These are phyloP conservation scores for Vanacampus margaritifer DNA, from an alignment of 2,113 vertebrate species.

Conservation along the genomic window DNA sequence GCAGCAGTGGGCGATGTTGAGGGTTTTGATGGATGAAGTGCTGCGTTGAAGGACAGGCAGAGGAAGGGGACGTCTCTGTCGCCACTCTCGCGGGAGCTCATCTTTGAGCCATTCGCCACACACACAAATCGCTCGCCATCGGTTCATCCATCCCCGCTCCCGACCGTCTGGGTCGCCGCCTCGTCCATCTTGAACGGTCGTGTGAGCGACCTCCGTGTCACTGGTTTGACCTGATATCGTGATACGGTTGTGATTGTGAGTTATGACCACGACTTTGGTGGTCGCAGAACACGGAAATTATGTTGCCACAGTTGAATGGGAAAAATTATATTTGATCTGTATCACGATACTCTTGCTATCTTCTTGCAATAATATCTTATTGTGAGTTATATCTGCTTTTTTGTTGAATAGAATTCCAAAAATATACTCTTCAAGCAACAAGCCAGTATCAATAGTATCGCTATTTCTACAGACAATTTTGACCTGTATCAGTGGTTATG, in stretches of 20 bases:
- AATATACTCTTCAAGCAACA: too few relatives aligned
- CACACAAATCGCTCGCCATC: constrained; percentile 39
- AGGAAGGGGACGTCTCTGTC: constrained; percentile 31
- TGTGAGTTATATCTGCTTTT: too few relatives aligned
- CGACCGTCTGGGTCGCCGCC: constrained; percentile 12
- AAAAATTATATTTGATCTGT: not conserved
- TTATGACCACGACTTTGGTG: not conserved
- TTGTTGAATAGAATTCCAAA: too few relatives aligned
- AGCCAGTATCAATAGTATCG: too few relatives aligned
- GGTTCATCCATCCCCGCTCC: too few relatives aligned
- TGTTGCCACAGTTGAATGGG: not conserved
- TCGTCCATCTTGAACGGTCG: constrained; percentile 11
- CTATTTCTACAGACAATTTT: too few relatives aligned
- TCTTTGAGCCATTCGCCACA: constrained; percentile 15
- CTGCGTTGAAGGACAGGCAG: constrained; percentile 42
- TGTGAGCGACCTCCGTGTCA: not conserved
- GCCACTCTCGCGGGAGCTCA: constrained; percentile 26
- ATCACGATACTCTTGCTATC: not conserved
- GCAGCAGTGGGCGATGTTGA: constrained; percentile 7
- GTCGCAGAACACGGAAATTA: not conserved
- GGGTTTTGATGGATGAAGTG: constrained; percentile 34
- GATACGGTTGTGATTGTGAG: not conserved
- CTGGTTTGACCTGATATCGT: not conserved
- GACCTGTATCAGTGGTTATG: not conserved
- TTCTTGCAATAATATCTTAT: too few relatives aligned